Conservation (phyloP, 2,888 invertebrate species). For the Melikaiella ostensackeni region DNA sequence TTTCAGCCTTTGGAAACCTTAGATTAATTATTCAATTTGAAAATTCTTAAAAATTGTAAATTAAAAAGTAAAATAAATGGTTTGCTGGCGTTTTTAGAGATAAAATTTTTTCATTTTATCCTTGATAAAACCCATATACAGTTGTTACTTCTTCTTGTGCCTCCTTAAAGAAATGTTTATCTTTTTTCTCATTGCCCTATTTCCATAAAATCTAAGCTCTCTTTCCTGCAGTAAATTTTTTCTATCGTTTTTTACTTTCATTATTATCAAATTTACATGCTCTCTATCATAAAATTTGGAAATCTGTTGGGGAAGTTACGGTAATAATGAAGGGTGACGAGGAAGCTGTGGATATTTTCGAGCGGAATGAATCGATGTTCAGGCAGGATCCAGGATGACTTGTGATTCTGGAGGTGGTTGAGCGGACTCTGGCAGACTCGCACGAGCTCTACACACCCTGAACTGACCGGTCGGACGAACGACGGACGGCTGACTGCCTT, state of each 20-base stretch:
- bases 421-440: constrained; percentile 62
- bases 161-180: no score
- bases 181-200: no score
- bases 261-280: background rate
- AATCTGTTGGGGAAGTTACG: background rate
- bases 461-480: constrained; percentile 68
- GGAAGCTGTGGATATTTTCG: constrained; percentile 19
- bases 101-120: no score
- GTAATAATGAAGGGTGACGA: background rate
- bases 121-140: no score
- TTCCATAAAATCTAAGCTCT: no score
- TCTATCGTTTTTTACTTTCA: background rate
- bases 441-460: constrained; percentile 70
- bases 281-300: background rate
- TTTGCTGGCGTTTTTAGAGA: no score
- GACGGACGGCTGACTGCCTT: constrained; percentile 72
- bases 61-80: no score
- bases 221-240: no score
- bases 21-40: no score
- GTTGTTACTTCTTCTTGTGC: no score
- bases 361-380: constrained; percentile 55
- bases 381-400: constrained; percentile 72
- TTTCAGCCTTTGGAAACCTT: no score
- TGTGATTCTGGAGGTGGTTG: constrained; percentile 62
- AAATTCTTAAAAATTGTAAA: no score